Evolutionary conservation across 1,140 invertebrate genomes (phyloP).

Genomic region (Zaprionus nigranus): DNA sequence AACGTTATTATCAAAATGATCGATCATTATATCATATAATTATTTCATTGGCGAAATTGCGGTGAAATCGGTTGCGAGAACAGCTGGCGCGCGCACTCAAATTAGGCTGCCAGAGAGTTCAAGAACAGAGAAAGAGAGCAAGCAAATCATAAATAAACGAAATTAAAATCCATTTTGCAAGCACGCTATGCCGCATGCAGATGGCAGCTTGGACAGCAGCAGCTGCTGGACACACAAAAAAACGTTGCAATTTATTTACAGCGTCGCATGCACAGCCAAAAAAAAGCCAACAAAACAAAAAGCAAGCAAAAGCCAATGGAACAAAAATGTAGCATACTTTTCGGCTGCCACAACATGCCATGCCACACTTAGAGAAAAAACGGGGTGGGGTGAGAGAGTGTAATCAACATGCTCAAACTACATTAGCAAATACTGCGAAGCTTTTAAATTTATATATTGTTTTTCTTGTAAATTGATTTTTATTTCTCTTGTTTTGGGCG

Average conservation of each 20-base stretch:
- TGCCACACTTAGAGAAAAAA: conserved; percentile 13
- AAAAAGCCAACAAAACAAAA: conserved; percentile 35
- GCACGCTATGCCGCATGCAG: conserved; percentile 70
- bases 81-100: not conserved
- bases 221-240: conserved; percentile 33
- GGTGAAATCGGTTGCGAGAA: conserved; percentile 17
- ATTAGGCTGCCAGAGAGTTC: conserved; percentile 22
- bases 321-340: conserved; percentile 52
- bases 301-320: conserved; percentile 27
- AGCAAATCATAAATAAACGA: conserved; percentile 77
- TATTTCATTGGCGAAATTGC: not conserved
- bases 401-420: conserved; percentile 60
- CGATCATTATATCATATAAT: not conserved
- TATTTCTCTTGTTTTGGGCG: conserved; percentile 45
- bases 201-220: conserved; percentile 35
- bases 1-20: not conserved
- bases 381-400: not conserved
- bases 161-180: conserved; percentile 70
- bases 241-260: conserved; percentile 48
- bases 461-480: conserved; percentile 38
- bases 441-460: conserved; percentile 72
- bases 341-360: conserved; percentile 60
- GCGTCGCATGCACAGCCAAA: conserved; percentile 14
- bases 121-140: conserved; percentile 54
- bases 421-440: conserved; percentile 84